Evolutionary conservation across 23 tunicate genomes (phyloP).

Genomic region (Trididemnum nubilum): DNA sequence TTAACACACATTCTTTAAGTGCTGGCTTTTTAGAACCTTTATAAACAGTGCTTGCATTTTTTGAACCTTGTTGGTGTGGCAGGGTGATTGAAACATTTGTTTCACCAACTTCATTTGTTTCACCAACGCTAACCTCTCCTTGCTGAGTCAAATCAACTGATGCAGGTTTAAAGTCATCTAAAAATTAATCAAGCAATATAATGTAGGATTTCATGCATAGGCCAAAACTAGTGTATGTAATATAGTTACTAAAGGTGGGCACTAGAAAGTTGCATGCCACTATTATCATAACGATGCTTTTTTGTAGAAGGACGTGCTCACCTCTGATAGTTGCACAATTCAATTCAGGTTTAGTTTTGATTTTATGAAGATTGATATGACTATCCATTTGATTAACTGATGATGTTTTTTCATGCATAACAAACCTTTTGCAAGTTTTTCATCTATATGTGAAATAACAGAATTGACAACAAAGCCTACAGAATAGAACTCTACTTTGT

Average conservation of each 20-base stretch:
- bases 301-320: neutral
- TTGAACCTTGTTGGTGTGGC: slow-evolving; percentile 72
- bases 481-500: too few relatives aligned
- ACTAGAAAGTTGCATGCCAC: too few relatives aligned
- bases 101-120: slow-evolving; percentile 77
- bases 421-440: too few relatives aligned
- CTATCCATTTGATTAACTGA: too few relatives aligned
- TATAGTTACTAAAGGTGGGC: too few relatives aligned
- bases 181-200: neutral
- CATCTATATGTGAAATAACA: too few relatives aligned
- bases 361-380: neutral
- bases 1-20: slow-evolving; percentile 87
- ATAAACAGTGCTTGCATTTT: slow-evolving; percentile 67
- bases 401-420: too few relatives aligned
- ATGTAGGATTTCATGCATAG: too few relatives aligned
- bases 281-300: neutral
- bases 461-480: too few relatives aligned
- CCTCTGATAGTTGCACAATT: neutral
- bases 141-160: slow-evolving; percentile 71
- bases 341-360: neutral
- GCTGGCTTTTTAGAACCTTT: slow-evolving; percentile 84
- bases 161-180: slow-evolving; percentile 94
- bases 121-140: slow-evolving; percentile 75
- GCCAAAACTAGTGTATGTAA: too few relatives aligned
- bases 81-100: slow-evolving; percentile 71